Percentiles rank a stretch among this genome's conserved stretches.
Conservation (phyloP, 2,888 invertebrate genomes). For the Lydus trimaculatus region DNA sequence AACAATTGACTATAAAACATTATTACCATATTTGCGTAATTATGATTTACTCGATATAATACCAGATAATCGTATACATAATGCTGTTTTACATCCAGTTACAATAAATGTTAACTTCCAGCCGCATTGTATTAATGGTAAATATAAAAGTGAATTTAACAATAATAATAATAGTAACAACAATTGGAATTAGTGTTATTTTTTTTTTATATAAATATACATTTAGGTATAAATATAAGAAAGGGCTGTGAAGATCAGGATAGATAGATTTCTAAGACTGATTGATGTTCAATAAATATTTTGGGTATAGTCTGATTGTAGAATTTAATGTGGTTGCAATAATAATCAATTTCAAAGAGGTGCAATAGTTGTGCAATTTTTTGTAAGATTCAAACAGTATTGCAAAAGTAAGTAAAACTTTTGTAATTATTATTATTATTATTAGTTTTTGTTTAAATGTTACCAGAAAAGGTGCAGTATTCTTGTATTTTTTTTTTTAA, state of each 20-base stretch:
- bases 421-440: too few species aligned
- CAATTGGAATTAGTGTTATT: conserved; percentile 26
- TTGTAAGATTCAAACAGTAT: neutral
- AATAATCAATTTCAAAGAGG: neutral
- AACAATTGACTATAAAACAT: conserved; percentile 76
- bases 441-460: neutral
- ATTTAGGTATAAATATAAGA: conserved; percentile 27
- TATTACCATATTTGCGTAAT: conserved; percentile 74
- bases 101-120: conserved; percentile 88
- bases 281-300: conserved; percentile 30
- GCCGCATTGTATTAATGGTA: conserved; percentile 41
- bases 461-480: conserved; percentile 3
- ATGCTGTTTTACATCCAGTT: conserved; percentile 80
- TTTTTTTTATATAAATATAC: neutral
- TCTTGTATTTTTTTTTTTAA: neutral
- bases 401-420: neutral
- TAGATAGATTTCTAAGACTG: conserved; percentile 48
- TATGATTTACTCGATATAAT: conserved; percentile 67
- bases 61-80: conserved; percentile 60
- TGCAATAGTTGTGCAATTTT: conserved; percentile 20
- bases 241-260: conserved; percentile 54
- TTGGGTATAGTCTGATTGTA: neutral
- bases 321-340: neutral
- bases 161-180: conserved; percentile 37
- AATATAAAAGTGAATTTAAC: conserved; percentile 42